A percentile compares a stretch with the other conserved stretches of the same genome.
Evolutionary conservation across 2,113 vertebrate genomes (phyloP).

Genomic region (Spermophilus dauricus): DNA sequence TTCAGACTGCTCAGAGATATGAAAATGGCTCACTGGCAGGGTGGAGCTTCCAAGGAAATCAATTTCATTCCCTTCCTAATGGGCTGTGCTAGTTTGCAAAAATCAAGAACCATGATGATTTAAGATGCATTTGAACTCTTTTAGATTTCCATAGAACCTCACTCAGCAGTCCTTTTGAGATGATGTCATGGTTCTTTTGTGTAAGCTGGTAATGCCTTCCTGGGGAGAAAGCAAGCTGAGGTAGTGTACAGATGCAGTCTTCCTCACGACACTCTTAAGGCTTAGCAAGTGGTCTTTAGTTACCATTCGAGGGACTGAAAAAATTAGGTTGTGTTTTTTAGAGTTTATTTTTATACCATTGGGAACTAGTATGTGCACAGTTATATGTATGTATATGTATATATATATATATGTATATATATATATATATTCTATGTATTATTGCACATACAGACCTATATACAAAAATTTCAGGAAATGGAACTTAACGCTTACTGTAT

Average conservation of each 20-base stretch:
- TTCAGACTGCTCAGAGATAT: conserved; percentile 43
- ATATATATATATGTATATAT: not conserved
- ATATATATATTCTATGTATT: not conserved
- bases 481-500: not conserved
- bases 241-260: conserved; percentile 6
- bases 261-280: conserved; percentile 67
- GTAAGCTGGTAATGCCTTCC: conserved; percentile 41
- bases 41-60: conserved; percentile 73
- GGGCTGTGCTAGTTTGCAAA: conserved; percentile 74
- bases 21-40: conserved; percentile 50
- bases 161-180: conserved; percentile 75
- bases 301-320: conserved; percentile 46
- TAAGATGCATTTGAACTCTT: conserved; percentile 71
- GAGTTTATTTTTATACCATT: conserved; percentile 47
- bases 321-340: conserved; percentile 63
- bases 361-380: not conserved
- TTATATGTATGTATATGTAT: not conserved
- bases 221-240: conserved; percentile 39
- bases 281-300: conserved; percentile 31
- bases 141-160: conserved; percentile 73
- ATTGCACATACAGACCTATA: not conserved
- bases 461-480: not conserved
- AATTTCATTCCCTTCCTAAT: conserved; percentile 78
- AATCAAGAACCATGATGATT: conserved; percentile 78
- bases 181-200: conserved; percentile 67